phyloP scores from a whole-genome alignment of 2,888 invertebrate species.

The Acrocyrtus sp. region DNA sequence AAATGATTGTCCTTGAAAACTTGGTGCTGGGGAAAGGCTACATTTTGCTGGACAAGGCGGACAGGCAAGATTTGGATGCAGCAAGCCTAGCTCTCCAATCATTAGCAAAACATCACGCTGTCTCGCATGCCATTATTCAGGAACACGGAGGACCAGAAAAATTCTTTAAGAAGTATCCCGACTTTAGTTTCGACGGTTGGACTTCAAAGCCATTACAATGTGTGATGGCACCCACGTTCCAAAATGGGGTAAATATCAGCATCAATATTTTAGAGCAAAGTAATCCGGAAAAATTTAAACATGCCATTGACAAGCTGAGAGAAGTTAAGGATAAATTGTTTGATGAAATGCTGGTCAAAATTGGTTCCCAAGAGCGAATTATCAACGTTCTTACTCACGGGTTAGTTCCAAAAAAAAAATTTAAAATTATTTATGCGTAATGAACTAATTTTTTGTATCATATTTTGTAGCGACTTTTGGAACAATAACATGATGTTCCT shows the following conservation, averaged over 20 bases:
- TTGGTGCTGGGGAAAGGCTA: slow-evolving; percentile 23
- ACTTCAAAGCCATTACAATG: not conserved
- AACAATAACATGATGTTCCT: slow-evolving; percentile 11
- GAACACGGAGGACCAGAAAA: slow-evolving; percentile 18
- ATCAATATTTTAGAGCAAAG: slow-evolving; percentile 28
- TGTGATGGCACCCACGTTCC: slow-evolving; percentile 12
- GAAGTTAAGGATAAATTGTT: no score
- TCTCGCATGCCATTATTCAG: slow-evolving; percentile 16
- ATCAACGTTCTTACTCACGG: no score
- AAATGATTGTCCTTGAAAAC: slow-evolving; percentile 47
- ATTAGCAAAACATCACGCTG: slow-evolving; percentile 42
- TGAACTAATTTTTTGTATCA: no score
- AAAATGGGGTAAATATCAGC: not conserved
- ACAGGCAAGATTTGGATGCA: slow-evolving; percentile 34
- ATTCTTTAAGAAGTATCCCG: slow-evolving; percentile 26
- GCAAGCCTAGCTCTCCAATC: slow-evolving; percentile 24
- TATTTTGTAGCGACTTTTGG: slow-evolving; percentile 4
- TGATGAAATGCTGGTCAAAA: no score
- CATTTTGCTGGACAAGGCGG: slow-evolving; percentile 17
- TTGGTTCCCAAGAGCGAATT: not conserved
- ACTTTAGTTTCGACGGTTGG: not conserved
- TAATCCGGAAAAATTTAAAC: no score
- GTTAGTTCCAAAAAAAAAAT: no score
- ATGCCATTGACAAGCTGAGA: no score
- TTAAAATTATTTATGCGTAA: no score